Evolutionary conservation across 2,113 vertebrate species (phyloP).

Genomic region (Agapornis roseicollis): DNA sequence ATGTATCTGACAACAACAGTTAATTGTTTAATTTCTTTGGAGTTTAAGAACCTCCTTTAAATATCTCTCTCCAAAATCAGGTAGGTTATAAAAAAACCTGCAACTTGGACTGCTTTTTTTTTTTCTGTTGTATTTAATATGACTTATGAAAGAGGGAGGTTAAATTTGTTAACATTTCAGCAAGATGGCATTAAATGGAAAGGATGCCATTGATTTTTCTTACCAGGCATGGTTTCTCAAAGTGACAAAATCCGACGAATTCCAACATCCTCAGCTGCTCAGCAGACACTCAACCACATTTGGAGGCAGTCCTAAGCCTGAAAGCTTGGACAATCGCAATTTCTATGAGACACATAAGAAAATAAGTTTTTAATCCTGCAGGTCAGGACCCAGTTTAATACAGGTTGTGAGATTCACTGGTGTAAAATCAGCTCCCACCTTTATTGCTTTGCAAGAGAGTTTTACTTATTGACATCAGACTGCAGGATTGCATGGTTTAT

Average conservation of each 20-base stretch:
- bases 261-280: not conserved
- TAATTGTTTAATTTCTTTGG: not conserved
- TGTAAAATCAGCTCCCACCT: not conserved
- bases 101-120: not conserved
- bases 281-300: not conserved
- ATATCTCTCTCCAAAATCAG: not conserved
- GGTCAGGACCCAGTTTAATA: not conserved
- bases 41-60: not conserved
- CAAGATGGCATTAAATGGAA: not conserved
- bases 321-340: not conserved
- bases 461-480: not conserved
- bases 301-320: not conserved
- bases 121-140: not conserved
- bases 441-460: not conserved
- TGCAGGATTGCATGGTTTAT: not conserved
- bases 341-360: not conserved
- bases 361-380: not conserved
- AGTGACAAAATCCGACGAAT: not conserved
- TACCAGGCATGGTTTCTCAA: not conserved
- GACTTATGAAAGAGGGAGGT: not conserved
- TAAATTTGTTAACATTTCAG: not conserved
- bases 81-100: not conserved
- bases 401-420: fast-evolving
- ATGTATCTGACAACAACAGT: not conserved
- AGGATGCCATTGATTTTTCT: not conserved